A percentile compares a stretch with the other conserved stretches of the same genome.
Conservation (phyloP, 2,888 invertebrate genomes). For the Entomobrya multifasciata region DNA sequence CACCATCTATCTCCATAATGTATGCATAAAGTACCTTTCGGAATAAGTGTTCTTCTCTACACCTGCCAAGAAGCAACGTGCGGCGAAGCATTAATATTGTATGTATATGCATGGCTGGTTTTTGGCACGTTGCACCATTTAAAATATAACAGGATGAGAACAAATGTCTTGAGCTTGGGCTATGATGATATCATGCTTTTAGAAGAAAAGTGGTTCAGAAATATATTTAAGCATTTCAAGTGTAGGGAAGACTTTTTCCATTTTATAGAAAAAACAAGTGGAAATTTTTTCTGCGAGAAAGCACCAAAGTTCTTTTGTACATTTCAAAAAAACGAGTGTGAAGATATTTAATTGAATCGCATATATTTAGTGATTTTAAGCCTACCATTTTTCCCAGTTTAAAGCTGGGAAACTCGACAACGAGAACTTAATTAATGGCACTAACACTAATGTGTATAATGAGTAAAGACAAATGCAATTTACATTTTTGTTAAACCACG, state of each 20-base stretch:
- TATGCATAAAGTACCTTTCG: conserved; percentile 38
- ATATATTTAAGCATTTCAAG: neutral
- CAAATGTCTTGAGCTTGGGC: neutral
- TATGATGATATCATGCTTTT: neutral
- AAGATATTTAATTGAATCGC: neutral
- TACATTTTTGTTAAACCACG: too few species aligned
- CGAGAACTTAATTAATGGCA: too few species aligned
- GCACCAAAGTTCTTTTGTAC: neutral
- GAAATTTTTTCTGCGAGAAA: neutral
- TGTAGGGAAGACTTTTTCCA: neutral
- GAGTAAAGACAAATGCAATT: too few species aligned
- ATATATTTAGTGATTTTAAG: neutral
- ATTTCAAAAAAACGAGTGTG: neutral
- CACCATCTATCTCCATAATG: conserved; percentile 53
- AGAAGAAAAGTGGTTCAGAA: neutral
- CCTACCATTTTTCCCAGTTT: neutral
- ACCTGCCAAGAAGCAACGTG: conserved; percentile 55
- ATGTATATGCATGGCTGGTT: conserved; percentile 36
- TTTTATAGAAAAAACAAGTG: neutral
- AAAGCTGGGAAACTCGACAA: too few species aligned
- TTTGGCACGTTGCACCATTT: conserved; percentile 36
- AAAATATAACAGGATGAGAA: conserved; percentile 34
- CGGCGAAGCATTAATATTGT: neutral
- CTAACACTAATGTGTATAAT: too few species aligned
- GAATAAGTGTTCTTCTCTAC: conserved; percentile 20